phyloP scores from a whole-genome alignment of 2,113 vertebrate genomes.

The Epinephelus moara region DNA sequence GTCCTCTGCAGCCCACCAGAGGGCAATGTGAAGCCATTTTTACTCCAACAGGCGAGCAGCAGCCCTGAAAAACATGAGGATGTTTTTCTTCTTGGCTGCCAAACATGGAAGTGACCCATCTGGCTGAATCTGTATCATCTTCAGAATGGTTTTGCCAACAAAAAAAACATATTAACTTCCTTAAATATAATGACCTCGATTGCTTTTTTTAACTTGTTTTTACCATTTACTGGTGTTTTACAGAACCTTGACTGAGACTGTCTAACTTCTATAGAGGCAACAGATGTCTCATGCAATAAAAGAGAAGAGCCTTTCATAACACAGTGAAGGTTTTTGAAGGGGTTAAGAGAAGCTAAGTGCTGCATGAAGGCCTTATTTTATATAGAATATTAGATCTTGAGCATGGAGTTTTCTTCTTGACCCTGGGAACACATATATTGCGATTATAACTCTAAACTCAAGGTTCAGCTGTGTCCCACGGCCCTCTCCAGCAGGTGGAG shows the following conservation, averaged over 20 bases:
- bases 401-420: neutral
- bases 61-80: neutral
- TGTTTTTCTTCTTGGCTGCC: neutral
- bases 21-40: conserved; percentile 54
- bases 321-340: neutral
- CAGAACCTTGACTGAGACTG: neutral
- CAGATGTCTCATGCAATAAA: neutral
- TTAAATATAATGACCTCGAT: neutral
- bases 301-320: neutral
- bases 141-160: neutral
- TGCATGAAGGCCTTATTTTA: neutral
- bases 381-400: neutral
- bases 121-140: neutral
- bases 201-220: neutral
- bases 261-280: neutral
- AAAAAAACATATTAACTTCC: neutral
- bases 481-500: conserved; percentile 2
- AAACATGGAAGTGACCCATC: neutral
- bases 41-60: neutral
- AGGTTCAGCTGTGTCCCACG: neutral
- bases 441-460: neutral
- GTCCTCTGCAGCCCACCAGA: conserved; percentile 55
- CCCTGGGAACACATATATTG: neutral
- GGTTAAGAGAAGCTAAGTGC: neutral
- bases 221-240: neutral